Evolutionary conservation across 2,888 invertebrate genomes (phyloP), one percentile per base, ranked within the genome.

Genomic region (Corbicula japonica): DNA sequence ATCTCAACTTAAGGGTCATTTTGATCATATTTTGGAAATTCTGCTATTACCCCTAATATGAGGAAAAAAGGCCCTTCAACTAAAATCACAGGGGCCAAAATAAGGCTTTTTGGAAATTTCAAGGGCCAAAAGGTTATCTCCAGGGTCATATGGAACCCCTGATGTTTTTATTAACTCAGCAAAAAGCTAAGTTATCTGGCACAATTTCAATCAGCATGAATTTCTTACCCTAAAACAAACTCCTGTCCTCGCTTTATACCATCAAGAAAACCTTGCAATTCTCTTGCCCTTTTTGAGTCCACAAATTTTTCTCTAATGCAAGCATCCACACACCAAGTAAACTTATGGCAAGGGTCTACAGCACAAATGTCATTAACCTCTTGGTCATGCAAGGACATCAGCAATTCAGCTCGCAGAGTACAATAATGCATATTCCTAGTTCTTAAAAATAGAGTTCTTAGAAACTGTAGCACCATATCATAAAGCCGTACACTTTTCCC

Each of bases 271-370:
- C 98, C 94, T 91, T 95, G 95, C 12, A 99, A 94, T 92, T 99
- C 98, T 78, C 97, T 95, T 0, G 98, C 98, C 75, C 99, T 95
- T 93, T 99, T 99, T n/a, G 97, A 96, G 91, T 99, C 99, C 54
- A 99, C 97, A 95, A 98, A 98, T 93, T 97, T 97, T 93, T 99
- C 99, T 85, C 99, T 95, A 70, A 99, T 98, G 92, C 99, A 99
- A 23, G 99, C 99, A 94, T 99, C 99, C 84, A 99, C 95, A 93
- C 99, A 99, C 99, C 99, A 99, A 0, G 99, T 98, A 91, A 99
- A 99, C 93, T 99, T 99, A 94, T 99, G 99, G 92, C 98, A 98
- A 0, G 98, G 98, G 94, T 99, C 99, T 28, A 98, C 97, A 28
- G 97, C 97, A 91, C 98, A 98, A 80, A 99, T 98, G 92, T 98